phyloP scores from a whole-genome alignment of 2,888 invertebrate genomes.

The Agonum fuliginosum region DNA sequence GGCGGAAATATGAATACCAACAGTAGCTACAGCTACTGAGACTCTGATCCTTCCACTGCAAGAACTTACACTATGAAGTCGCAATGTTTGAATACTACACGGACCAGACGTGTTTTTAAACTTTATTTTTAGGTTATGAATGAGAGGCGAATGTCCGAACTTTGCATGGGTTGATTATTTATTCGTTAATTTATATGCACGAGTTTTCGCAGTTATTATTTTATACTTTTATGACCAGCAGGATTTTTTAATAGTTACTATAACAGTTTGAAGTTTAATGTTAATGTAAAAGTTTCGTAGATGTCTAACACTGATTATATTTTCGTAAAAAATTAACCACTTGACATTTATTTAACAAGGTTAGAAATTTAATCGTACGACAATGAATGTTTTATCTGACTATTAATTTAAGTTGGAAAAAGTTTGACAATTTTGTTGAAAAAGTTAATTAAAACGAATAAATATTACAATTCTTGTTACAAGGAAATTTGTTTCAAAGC shows the following conservation, averaged over 20 bases:
- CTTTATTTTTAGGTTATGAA: conserved; percentile 16
- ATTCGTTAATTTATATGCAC: background rate
- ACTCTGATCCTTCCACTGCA: background rate
- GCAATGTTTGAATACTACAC: too few species aligned
- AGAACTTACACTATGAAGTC: background rate
- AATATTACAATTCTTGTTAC: background rate
- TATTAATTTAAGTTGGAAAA: background rate
- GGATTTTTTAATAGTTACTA: background rate
- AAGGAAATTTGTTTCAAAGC: background rate
- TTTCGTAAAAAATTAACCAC: background rate
- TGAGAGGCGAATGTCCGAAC: background rate
- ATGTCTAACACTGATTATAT: background rate
- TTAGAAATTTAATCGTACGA: background rate
- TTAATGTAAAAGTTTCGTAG: background rate
- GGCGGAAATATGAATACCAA: conserved; percentile 47
- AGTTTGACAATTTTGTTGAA: background rate
- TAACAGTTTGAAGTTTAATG: conserved; percentile 1
- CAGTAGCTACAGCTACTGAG: too few species aligned
- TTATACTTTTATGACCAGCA: background rate
- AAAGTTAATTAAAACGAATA: background rate
- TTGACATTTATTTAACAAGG: background rate
- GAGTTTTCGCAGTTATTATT: too few species aligned
- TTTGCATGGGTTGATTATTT: background rate
- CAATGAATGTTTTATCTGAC: background rate
- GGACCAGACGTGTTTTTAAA: background rate